phyloP scores from a whole-genome alignment of 1,140 invertebrate genomes.

The Paraescarpia echinospica region DNA sequence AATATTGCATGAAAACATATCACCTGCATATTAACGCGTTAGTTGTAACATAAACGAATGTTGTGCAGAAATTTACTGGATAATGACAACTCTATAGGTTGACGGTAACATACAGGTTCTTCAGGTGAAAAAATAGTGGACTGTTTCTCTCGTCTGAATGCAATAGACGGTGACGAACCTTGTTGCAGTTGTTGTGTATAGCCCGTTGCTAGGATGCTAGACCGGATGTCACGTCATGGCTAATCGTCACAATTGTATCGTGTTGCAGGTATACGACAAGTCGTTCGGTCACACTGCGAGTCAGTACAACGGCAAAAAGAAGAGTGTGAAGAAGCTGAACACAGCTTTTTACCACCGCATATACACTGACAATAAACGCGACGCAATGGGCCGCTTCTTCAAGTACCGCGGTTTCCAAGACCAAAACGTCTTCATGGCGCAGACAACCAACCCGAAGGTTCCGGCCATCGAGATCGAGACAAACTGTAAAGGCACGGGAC shows the following conservation, averaged over 20 bases:
- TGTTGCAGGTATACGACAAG: background rate
- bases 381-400: background rate
- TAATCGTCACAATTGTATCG: background rate
- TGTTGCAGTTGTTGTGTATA: too few species aligned
- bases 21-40: too few species aligned
- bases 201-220: too few species aligned
- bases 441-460: conserved; percentile 39
- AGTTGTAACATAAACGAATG: too few species aligned
- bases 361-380: background rate
- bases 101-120: too few species aligned
- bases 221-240: too few species aligned
- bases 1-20: background rate
- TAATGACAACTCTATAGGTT: too few species aligned
- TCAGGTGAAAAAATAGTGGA: too few species aligned
- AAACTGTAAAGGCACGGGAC: background rate
- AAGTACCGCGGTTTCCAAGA: conserved; percentile 38
- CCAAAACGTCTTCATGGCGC: conserved; percentile 38
- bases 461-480: conserved; percentile 5
- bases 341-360: background rate
- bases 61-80: too few species aligned
- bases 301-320: background rate
- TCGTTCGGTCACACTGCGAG: background rate
- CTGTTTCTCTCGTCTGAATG: too few species aligned
- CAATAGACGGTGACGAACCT: too few species aligned
- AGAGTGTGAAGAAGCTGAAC: background rate